Conservation (phyloP, 1,140 invertebrate species). For the Rhagoletis pomonella region DNA sequence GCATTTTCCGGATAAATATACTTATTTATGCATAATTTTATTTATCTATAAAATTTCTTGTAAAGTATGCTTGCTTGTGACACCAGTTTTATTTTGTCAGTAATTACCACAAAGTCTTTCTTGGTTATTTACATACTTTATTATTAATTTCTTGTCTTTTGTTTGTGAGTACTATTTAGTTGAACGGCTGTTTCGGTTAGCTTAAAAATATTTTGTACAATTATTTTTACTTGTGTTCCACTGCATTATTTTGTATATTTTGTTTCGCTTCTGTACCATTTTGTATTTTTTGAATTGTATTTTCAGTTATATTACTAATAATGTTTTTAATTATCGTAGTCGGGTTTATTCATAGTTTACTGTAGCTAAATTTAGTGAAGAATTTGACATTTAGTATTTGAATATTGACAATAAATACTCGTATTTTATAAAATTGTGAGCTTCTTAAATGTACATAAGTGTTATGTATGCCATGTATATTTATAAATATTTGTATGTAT, state of each 20-base stretch:
- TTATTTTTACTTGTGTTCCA: constrained; percentile 50
- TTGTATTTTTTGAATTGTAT: neutral
- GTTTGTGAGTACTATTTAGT: neutral
- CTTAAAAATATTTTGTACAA: constrained; percentile 51
- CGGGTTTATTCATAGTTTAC: neutral
- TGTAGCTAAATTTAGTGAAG: neutral
- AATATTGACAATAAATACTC: neutral
- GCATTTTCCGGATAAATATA: neutral
- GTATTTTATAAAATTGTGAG: neutral
- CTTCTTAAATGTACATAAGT: neutral
- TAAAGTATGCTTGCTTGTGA: neutral
- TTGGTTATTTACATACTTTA: neutral
- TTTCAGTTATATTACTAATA: neutral
- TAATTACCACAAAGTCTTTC: neutral
- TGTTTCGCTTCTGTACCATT: neutral
- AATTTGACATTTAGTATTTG: constrained; percentile 35
- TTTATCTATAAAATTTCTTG: neutral
- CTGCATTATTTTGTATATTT: neutral
- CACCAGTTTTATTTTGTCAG: neutral
- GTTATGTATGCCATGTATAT: neutral
- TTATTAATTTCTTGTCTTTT: neutral
- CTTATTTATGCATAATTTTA: neutral
- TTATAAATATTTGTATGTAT: neutral
- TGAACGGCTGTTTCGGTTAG: constrained; percentile 3
- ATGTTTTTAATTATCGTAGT: neutral